Conservation (phyloP, 64 coral and sea anemone species). For the Catalaphyllia jardinei region DNA sequence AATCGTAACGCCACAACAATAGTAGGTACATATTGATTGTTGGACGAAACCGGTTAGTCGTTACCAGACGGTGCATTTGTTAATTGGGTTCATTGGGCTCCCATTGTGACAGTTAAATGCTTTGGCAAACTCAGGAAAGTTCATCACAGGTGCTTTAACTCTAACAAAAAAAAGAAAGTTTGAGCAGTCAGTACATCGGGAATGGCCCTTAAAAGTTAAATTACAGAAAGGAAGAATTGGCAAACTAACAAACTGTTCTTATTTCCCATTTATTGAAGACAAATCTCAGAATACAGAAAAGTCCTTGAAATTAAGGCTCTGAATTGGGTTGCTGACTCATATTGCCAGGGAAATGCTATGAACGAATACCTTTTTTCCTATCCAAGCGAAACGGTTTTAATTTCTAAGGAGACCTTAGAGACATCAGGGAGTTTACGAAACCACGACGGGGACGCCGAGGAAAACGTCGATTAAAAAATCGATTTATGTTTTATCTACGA, state of each 20-base stretch:
- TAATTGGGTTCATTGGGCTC: slow-evolving; percentile 43
- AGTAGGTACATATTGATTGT: background rate
- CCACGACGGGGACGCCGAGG: too few relatives aligned
- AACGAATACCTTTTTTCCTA: too few relatives aligned
- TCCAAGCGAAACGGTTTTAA: too few relatives aligned
- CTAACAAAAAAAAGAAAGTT: slow-evolving; percentile 21
- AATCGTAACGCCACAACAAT: background rate
- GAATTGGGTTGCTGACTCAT: too few relatives aligned
- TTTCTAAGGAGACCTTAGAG: too few relatives aligned
- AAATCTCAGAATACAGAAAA: background rate
- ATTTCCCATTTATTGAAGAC: background rate
- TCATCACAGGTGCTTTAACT: slow-evolving; percentile 31
- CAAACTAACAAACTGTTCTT: too few relatives aligned
- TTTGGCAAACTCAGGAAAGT: slow-evolving; percentile 44
- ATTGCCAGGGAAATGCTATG: too few relatives aligned
- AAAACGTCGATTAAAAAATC: too few relatives aligned
- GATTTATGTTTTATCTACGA: too few relatives aligned
- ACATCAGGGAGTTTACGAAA: too few relatives aligned
- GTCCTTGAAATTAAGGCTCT: too few relatives aligned
- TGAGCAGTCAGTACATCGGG: background rate
- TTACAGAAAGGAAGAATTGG: background rate
- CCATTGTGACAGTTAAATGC: slow-evolving; percentile 37
- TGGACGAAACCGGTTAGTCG: background rate
- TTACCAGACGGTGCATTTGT: slow-evolving; percentile 40
- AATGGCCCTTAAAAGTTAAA: background rate